Conservation (phyloP, 23 tunicate species). For the Clavelina lepadiformis region DNA sequence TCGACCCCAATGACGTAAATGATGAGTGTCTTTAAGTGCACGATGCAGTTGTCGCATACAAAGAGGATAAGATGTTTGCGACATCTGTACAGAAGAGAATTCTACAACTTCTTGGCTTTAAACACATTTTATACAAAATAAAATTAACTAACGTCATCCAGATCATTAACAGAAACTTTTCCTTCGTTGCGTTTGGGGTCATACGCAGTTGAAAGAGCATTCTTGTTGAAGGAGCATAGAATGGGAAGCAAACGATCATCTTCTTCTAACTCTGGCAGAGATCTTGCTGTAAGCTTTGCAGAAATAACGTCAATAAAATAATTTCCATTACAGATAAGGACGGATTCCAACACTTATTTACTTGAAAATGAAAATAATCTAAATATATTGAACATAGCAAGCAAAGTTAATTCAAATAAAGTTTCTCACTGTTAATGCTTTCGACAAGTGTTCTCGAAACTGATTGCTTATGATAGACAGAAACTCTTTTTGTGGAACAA, state of each 20-base stretch:
- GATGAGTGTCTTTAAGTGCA: conserved; percentile 72
- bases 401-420: no score
- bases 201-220: conserved; percentile 73
- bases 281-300: conserved; percentile 62
- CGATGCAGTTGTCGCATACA: conserved; percentile 86
- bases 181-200: conserved; percentile 84
- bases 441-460: conserved; percentile 74
- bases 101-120: neutral
- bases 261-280: conserved; percentile 85
- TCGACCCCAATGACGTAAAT: conserved; percentile 76
- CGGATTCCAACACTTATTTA: no score
- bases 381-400: no score
- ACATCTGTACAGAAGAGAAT: conserved; percentile 13
- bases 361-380: no score
- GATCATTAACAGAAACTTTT: conserved; percentile 67
- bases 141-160: conserved; percentile 41
- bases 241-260: conserved; percentile 83
- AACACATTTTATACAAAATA: neutral
- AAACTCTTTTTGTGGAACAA: conserved; percentile 82
- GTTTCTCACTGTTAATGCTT: conserved; percentile 53
- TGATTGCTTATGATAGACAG: conserved; percentile 75
- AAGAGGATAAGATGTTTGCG: conserved; percentile 70
- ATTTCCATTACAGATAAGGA: no score
- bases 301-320: no score
- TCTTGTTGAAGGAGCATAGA: conserved; percentile 68